These are phyloP conservation scores for Schizopygopsis malacanthus DNA, from an alignment of 2,797 vertebrate genomes.

Conservation along the genomic window DNA sequence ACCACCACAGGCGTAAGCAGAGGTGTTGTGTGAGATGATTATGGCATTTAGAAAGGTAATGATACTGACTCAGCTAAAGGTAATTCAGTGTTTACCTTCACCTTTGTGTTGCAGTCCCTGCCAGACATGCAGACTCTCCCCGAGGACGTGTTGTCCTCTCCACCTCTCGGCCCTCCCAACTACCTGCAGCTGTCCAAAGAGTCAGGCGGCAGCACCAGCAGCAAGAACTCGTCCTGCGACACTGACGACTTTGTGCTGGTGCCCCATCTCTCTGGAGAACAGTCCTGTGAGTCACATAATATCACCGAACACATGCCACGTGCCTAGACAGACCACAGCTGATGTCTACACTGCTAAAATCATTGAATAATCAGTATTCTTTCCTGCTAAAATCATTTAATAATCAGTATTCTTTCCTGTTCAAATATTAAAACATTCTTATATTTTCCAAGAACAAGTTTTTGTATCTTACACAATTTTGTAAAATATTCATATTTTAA, in stretches of 20 bases:
- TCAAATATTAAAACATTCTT: not conserved
- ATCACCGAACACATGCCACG: not conserved
- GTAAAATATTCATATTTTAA: not conserved
- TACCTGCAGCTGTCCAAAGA: slow-evolving; percentile 97
- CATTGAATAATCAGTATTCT: not conserved
- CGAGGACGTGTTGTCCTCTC: slow-evolving; percentile 91
- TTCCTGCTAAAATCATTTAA: not conserved
- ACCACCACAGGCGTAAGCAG: slow-evolving; percentile 18
- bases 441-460: not conserved
- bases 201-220: slow-evolving; percentile 94
- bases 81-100: slow-evolving; percentile 39
- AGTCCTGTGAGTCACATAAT: slow-evolving; percentile 85
- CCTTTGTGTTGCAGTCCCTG: slow-evolving; percentile 81
- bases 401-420: not conserved
- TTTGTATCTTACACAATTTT: not conserved
- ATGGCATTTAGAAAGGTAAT: slow-evolving; percentile 9
- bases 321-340: not conserved
- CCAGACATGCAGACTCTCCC: slow-evolving; percentile 95
- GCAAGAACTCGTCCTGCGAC: slow-evolving; percentile 96
- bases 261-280: slow-evolving; percentile 92
- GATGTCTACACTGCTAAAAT: not conserved
- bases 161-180: slow-evolving; percentile 91
- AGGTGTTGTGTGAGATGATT: not conserved
- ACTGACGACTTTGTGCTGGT: slow-evolving; percentile 98
- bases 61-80: slow-evolving; percentile 32